These are phyloP conservation scores for Hyphantria cunea DNA, from an alignment of 1,140 invertebrate species.

Conservation along the genomic window DNA sequence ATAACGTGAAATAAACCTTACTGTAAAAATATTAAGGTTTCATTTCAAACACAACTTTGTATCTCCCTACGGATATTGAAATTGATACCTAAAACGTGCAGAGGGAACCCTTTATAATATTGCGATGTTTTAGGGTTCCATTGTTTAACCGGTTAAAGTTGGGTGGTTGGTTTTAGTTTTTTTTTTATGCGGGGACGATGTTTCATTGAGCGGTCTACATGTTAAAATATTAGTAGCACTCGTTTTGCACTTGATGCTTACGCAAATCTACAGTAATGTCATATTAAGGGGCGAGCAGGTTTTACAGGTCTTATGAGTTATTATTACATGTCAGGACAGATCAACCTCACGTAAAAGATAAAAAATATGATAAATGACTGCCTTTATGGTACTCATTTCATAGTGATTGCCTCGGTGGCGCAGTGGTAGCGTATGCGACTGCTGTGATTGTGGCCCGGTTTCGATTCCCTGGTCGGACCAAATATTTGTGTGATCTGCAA, in stretches of 20 bases:
- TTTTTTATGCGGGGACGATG: too few species aligned
- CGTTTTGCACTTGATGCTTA: not conserved
- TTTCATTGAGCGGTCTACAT: conserved; percentile 7
- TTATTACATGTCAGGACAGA: too few species aligned
- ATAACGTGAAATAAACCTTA: conserved; percentile 5
- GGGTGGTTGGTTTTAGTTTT: too few species aligned
- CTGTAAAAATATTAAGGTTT: not conserved
- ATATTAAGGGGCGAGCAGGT: not conserved
- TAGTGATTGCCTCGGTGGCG: too few species aligned
- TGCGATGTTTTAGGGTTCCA: conserved; percentile 9
- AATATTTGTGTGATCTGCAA: too few species aligned
- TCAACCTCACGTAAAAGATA: too few species aligned
- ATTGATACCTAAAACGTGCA: conserved; percentile 16
- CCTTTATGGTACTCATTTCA: too few species aligned
- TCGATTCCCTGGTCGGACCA: too few species aligned
- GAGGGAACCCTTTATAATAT: conserved; percentile 14
- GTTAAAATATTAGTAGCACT: not conserved
- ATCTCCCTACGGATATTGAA: conserved; percentile 12
- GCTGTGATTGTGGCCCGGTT: too few species aligned
- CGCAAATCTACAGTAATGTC: not conserved
- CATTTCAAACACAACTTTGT: not conserved
- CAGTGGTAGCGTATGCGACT: too few species aligned
- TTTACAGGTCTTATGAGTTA: not conserved
- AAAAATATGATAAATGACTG: too few species aligned
- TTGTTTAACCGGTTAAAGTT: not conserved